A percentile compares a stretch with the other conserved stretches of the same genome.
Evolutionary conservation across 2,113 vertebrate genomes (phyloP).

Genomic region (Herpailurus yagouaroundi): DNA sequence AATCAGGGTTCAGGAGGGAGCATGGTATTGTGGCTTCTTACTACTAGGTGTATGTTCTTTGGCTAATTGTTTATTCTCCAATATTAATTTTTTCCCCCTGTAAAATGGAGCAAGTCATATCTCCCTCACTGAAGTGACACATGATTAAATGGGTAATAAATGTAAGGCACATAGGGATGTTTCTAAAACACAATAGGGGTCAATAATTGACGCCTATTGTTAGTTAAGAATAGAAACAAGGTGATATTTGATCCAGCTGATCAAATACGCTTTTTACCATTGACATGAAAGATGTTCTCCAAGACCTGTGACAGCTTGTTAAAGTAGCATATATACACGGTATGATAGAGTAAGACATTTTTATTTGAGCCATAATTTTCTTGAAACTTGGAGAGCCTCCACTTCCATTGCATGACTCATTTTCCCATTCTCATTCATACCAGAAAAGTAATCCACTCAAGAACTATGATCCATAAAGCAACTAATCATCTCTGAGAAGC

Average conservation of each 20-base stretch:
- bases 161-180: not conserved
- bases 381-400: not conserved
- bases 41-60: not conserved
- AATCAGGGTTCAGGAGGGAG: not conserved
- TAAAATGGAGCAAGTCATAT: not conserved
- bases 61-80: not conserved
- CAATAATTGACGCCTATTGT: not conserved
- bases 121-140: not conserved
- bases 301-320: not conserved
- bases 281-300: not conserved
- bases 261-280: not conserved
- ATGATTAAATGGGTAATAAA: not conserved
- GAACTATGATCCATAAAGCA: not conserved
- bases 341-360: not conserved
- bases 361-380: not conserved
- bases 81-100: not conserved
- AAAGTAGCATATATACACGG: not conserved
- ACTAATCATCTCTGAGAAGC: not conserved
- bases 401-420: not conserved
- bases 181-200: not conserved
- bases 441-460: not conserved
- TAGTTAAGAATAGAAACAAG: not conserved
- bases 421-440: not conserved
- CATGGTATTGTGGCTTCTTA: not conserved
- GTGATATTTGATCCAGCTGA: not conserved